Base-by-base conservation (phyloP, 2,113 vertebrate species). In the Tretioscincus oriximinensis region DNA sequence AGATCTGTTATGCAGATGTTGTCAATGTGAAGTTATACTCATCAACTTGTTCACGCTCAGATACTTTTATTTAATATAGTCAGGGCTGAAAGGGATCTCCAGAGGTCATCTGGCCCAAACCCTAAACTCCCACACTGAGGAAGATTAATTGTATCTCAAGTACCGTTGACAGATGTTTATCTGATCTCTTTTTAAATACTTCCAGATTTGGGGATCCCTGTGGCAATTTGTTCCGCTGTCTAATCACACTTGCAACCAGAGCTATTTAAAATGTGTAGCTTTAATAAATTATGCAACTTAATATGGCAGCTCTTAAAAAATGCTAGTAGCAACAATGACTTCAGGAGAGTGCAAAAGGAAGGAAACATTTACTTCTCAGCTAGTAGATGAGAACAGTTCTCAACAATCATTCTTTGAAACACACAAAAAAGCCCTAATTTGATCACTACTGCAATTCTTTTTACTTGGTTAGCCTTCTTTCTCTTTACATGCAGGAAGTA, bases 51-150 rank as follows among this genome's bases (percentile, higher is more conserved):
- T 81, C 80, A 81, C 76, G 80, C 73, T 76, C 80, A 81, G 29
- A 81, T 76, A 76, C 76, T n/a, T 76, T 81, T 64, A 69, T 69
- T 81, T 76, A 81, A 81, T 81, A 76, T 73, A 81, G 76, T 81
- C 54, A 76, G 73, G 63, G 47, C 73, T 69, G 66, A 81, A 81
- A 76, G 65, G 73, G 73, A 69, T 81, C 73, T 81, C 73, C 47
- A 76, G 73, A 63, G 73, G 80, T 76, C 80, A 81, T 81, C 80
- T 76, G 47, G 51, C 54, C 54, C 35, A 81, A 81, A 68, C 73
- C 73, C 16, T 65, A 60, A 47, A 31, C 26, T 81, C 80, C 80
- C 65, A 29, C n/a, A 81, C 4, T 41, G 54, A 76, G 51, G 65
- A 81, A 54, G 73, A 81, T 76, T 81, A 81, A 81, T 76, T 81